These are phyloP conservation scores for Beaufortia kweichowensis DNA, from an alignment of 2,113 vertebrate genomes.

Conservation along the genomic window DNA sequence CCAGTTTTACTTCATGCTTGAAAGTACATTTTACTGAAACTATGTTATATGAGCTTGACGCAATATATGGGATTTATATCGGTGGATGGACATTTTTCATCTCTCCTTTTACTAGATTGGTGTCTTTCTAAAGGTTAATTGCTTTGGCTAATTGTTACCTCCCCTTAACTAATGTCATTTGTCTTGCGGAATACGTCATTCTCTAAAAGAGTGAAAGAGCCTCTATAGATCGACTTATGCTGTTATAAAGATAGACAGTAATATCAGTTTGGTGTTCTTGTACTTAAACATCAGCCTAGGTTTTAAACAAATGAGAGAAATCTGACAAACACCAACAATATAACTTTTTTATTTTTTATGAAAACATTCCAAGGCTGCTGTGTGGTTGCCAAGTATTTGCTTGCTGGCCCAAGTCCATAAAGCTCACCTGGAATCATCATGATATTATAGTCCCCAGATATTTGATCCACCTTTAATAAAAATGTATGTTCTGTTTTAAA, in stretches of 20 bases:
- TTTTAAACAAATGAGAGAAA: no score
- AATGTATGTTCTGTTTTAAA: no score
- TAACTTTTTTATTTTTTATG: no score
- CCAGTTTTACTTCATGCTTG: slow-evolving; percentile 55
- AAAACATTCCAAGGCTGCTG: no score
- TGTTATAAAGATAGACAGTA: slow-evolving; percentile 62
- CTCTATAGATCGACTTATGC: slow-evolving; percentile 61
- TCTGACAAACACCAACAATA: no score
- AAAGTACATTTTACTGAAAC: slow-evolving; percentile 53
- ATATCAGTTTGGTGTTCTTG: slow-evolving; percentile 26
- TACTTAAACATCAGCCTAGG: background rate
- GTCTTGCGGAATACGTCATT: slow-evolving; percentile 68
- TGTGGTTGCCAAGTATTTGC: no score
- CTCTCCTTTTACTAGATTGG: slow-evolving; percentile 64
- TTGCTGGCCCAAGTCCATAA: no score
- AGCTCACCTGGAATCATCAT: no score
- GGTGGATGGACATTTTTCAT: slow-evolving; percentile 66
- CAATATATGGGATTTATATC: slow-evolving; percentile 71
- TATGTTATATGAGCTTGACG: slow-evolving; percentile 61
- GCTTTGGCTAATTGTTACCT: slow-evolving; percentile 72
- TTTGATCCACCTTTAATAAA: no score
- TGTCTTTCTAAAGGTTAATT: slow-evolving; percentile 77
- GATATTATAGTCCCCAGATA: no score
- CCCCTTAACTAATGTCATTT: slow-evolving; percentile 64
- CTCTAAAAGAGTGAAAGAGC: slow-evolving; percentile 64